A percentile compares a stretch with the other conserved stretches of the same genome.
Evolutionary conservation across 2,797 vertebrate species (phyloP).

Genomic region (Sebastes cheni): DNA sequence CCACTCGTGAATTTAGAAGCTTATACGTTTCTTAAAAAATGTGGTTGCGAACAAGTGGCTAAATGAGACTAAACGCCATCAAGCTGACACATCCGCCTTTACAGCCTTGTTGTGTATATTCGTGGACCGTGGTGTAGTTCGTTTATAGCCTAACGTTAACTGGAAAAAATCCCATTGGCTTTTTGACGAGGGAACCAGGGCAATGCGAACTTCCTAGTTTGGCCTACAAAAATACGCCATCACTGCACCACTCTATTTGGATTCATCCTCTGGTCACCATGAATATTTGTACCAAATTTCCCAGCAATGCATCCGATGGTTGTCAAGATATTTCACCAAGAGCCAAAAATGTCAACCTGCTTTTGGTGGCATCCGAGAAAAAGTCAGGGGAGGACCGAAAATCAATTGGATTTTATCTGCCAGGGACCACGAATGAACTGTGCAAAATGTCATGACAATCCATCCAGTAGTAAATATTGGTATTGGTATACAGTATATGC

Average conservation of each 20-base stretch:
- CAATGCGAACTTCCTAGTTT: no score
- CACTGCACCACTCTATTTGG: not conserved
- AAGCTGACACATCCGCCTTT: no score
- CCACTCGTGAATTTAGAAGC: no score
- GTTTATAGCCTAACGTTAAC: no score
- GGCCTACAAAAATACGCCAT: not conserved
- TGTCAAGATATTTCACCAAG: not conserved
- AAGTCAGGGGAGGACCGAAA: not conserved
- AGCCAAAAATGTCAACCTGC: not conserved
- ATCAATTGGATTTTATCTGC: not conserved
- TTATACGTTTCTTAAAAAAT: no score
- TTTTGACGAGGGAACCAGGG: no score
- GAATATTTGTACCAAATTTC: not conserved
- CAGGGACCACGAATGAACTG: not conserved
- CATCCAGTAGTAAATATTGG: not conserved
- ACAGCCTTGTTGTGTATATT: no score
- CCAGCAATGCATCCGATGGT: not conserved
- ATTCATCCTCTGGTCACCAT: not conserved
- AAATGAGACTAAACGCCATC: no score
- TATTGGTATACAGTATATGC: not conserved
- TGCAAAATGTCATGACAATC: not conserved
- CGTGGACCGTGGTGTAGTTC: rapidly evolving
- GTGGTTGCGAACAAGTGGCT: no score
- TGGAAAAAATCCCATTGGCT: no score
- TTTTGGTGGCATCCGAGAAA: not conserved